Percentiles rank a stretch among this genome's conserved stretches.
These are phyloP conservation scores for Phortica magna DNA, from an alignment of 2,888 invertebrate genomes.

Conservation along the genomic window DNA sequence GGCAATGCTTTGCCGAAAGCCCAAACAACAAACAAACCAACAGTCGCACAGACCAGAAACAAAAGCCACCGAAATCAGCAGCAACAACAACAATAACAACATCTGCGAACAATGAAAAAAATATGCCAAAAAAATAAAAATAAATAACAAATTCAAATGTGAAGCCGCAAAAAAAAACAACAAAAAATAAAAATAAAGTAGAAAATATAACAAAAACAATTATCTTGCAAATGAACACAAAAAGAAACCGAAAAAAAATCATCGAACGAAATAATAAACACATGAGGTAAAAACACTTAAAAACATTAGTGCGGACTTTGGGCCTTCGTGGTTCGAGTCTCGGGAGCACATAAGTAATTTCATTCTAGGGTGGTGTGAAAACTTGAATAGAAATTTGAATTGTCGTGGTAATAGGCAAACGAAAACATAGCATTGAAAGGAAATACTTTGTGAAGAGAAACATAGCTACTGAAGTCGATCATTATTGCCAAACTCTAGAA, in stretches of 20 bases:
- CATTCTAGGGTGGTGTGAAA: constrained; percentile 7
- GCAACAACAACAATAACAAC: constrained; percentile 42
- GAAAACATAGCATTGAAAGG: no score
- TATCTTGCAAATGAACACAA: constrained; percentile 35
- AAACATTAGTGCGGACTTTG: not conserved
- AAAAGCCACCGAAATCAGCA: constrained; percentile 33
- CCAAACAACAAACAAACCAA: constrained; percentile 34
- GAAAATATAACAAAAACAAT: constrained; percentile 46
- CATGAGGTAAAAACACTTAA: not conserved
- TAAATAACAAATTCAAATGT: constrained; percentile 20
- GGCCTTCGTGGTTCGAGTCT: not conserved
- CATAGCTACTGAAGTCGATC: no score
- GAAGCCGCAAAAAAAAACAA: constrained; percentile 21
- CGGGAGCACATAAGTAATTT: not conserved
- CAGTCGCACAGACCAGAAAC: constrained; percentile 38
- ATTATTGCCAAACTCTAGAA: no score
- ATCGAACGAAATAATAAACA: not conserved
- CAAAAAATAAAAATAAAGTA: constrained; percentile 27
- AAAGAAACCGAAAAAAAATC: constrained; percentile 8
- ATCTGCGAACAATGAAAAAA: constrained; percentile 19
- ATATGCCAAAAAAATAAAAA: constrained; percentile 38
- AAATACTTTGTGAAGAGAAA: not conserved
- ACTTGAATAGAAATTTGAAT: not conserved
- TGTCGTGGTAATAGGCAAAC: no score
- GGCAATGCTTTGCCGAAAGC: constrained; percentile 52